Percentiles rank a stretch among this genome's conserved stretches.
phyloP scores from a whole-genome alignment of 2,113 vertebrate genomes.

The Halcyon malimbica region DNA sequence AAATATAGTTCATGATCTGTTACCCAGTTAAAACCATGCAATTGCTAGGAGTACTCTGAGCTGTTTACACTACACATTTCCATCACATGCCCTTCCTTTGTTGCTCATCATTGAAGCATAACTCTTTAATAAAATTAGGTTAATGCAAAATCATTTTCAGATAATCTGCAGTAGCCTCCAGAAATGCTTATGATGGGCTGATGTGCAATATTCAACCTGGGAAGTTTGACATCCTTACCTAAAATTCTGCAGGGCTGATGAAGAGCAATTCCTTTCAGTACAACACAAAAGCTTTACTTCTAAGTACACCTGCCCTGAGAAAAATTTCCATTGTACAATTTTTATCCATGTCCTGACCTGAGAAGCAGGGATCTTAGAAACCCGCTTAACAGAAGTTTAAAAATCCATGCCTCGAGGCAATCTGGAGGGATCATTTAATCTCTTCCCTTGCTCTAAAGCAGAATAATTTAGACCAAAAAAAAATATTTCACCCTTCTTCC shows the following conservation, averaged over 20 bases:
- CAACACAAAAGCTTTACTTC: background rate
- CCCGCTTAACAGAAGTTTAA: background rate
- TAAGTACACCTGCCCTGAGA: background rate
- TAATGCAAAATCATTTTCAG: background rate
- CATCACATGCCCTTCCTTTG: background rate
- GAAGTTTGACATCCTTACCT: background rate
- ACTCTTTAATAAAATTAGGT: background rate
- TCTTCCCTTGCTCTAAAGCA: background rate
- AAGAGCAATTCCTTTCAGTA: background rate
- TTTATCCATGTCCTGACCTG: background rate
- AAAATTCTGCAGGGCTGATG: background rate
- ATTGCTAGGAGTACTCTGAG: background rate
- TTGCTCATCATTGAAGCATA: background rate
- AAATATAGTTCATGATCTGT: background rate
- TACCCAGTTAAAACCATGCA: background rate
- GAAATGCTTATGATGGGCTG: background rate
- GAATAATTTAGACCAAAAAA: background rate
- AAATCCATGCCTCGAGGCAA: background rate
- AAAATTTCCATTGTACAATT: background rate
- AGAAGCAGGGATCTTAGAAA: background rate
- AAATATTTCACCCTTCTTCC: background rate
- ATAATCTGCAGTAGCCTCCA: background rate
- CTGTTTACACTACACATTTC: background rate
- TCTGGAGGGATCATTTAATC: background rate
- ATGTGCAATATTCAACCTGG: background rate